Percentiles rank a stretch among this genome's conserved stretches.
Evolutionary conservation across 92 coral and sea anemone species (phyloP).

Genomic region (Epizoanthus ramosus): DNA sequence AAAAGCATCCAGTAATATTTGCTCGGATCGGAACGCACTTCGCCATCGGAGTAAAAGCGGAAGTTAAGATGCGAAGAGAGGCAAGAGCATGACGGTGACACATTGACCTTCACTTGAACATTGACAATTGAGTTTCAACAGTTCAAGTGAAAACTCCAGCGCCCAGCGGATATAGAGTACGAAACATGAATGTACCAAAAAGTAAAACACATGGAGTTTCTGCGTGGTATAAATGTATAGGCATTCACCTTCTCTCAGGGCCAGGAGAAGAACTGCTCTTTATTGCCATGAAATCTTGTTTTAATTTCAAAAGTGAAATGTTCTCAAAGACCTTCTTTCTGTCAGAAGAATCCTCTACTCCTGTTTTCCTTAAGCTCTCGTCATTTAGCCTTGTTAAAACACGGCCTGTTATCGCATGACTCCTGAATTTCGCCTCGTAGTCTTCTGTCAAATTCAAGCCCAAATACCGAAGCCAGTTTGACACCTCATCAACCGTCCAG

Average conservation of each 20-base stretch:
- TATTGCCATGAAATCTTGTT: conserved; percentile 35
- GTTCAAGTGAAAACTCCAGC: no score
- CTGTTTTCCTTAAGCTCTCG: conserved; percentile 4
- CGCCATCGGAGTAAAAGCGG: no score
- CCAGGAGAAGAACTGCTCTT: background rate
- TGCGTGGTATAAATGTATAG: background rate
- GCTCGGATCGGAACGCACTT: no score
- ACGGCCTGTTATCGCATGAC: conserved; percentile 35
- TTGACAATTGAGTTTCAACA: no score
- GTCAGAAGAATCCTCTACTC: conserved; percentile 16
- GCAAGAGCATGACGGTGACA: no score
- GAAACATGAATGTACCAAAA: no score
- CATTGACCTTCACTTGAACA: no score
- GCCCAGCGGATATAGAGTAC: no score
- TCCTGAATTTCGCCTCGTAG: conserved; percentile 24
- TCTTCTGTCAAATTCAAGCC: conserved; percentile 21
- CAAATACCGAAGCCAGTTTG: conserved; percentile 34
- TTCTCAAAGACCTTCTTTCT: conserved; percentile 10
- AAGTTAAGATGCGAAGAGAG: no score
- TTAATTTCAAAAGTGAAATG: conserved; percentile 26
- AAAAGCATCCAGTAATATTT: no score
- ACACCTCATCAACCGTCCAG: conserved; percentile 30
- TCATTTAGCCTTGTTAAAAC: conserved; percentile 27
- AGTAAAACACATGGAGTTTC: no score
- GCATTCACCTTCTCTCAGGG: background rate